Evolutionary conservation across 2,113 vertebrate genomes (phyloP).

Genomic region (Urocolius indicus): DNA sequence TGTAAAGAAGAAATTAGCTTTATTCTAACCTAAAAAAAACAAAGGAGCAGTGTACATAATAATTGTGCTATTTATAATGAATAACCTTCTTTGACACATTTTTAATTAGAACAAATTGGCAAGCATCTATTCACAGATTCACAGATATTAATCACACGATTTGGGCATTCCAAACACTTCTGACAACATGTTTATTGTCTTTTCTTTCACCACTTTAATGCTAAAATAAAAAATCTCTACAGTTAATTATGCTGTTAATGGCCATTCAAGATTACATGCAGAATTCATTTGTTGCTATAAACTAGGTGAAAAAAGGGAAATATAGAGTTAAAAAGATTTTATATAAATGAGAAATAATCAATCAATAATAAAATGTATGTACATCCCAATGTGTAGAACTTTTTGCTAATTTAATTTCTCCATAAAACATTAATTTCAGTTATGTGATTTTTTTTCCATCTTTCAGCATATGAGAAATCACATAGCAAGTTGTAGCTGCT

Average conservation of each 20-base stretch:
- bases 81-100: slow-evolving; percentile 23
- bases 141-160: slow-evolving; percentile 39
- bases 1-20: background rate
- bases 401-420: background rate
- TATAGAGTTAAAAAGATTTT: background rate
- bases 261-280: background rate
- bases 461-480: background rate
- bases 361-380: background rate
- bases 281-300: background rate
- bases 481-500: background rate
- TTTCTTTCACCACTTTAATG: slow-evolving; percentile 4
- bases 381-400: background rate
- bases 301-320: background rate
- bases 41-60: background rate
- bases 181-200: slow-evolving; percentile 10
- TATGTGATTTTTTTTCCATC: background rate
- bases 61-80: background rate
- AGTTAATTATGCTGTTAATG: slow-evolving; percentile 22
- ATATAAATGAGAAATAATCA: background rate
- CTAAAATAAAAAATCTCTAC: background rate
- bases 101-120: slow-evolving; percentile 30
- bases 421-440: background rate
- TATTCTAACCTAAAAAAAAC: background rate
- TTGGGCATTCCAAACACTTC: background rate
- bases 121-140: slow-evolving; percentile 17